Base-by-base conservation (phyloP, 2,888 invertebrate genomes). In the Trileptium ribeirensis region DNA sequence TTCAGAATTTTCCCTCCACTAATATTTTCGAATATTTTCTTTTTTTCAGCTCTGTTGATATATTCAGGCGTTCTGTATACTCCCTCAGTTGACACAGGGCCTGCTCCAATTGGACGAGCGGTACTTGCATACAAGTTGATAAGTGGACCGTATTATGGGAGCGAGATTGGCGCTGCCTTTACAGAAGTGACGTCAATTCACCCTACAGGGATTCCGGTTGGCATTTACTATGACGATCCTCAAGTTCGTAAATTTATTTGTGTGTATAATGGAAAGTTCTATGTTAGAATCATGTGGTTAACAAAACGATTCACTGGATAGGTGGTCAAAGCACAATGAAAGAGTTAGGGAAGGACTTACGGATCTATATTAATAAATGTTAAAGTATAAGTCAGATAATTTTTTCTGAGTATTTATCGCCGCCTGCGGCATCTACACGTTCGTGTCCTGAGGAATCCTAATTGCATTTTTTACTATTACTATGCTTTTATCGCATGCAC, bases 171-270 rank as follows among this genome's bases (percentile, higher is more conserved):
- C 1, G 84, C 85, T 1, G 82, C 89, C 19, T 90, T 90, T 84
- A 88, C 89, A 0, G 89, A 90, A 86, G 87, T 88, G 0, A 85
- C 86, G 64, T 85, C 85, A n/a, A 82, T 89, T 37, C 87, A 87
- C 1, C 90, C 90, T 0, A 84, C 86, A 64, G 84, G 87, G 79
- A 87, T 86, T 81, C 86, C 86, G 31, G 84, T 90, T 77, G 90
- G 90, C 1, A 86, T 90, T 2, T 90, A 89, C 84, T 90, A 90
- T 83, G 90, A 90, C 83, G 88, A 90, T 83, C 90, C 90, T 0
- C 85, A 88, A 77, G 86, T 79, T 67, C 51, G 51, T 51, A 51
- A 15, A 15, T 51, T 51, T 51, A 51, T 15, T 51, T 51, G 51
- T 51, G 51, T 51, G 51, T 51, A n/a, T n/a, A n/a, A n/a, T n/a